Percentiles rank a stretch among this genome's conserved stretches.
phyloP scores from a whole-genome alignment of 2,113 vertebrate genomes.

The Clupea harengus region DNA sequence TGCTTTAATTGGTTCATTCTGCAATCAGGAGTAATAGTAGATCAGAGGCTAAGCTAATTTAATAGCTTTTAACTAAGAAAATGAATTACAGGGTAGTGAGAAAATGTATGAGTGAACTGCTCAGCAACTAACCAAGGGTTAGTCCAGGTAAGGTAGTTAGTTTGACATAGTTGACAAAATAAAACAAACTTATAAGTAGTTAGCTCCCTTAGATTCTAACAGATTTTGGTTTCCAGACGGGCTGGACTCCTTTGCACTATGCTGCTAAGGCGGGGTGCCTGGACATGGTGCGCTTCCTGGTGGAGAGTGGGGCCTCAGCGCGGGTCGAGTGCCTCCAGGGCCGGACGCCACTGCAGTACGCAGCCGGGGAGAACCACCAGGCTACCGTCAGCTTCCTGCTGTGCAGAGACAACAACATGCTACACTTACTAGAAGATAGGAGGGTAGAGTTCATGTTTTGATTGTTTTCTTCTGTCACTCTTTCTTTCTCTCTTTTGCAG shows the following conservation, averaged over 20 bases:
- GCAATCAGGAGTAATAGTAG: no score
- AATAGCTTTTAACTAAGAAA: no score
- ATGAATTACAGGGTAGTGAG: no score
- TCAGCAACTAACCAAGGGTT: no score
- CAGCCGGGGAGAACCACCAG: conserved; percentile 59
- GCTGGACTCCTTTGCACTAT: conserved; percentile 58
- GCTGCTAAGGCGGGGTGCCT: conserved; percentile 58
- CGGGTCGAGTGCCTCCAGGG: conserved; percentile 51
- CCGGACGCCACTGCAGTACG: conserved; percentile 56
- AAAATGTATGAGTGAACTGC: no score
- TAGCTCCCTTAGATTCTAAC: not conserved
- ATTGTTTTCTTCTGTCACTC: not conserved
- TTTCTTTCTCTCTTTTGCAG: not conserved
- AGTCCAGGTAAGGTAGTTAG: no score
- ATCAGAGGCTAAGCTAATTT: no score
- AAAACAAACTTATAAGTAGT: not conserved
- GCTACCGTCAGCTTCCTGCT: conserved; percentile 59
- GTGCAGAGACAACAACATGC: conserved; percentile 48
- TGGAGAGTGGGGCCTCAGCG: conserved; percentile 57
- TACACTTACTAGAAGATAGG: conserved; percentile 59
- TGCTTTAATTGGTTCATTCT: no score
- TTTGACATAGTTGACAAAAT: no score
- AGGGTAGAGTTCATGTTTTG: conserved; percentile 45
- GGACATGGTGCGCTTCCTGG: conserved; percentile 53
- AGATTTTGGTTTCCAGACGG: conserved; percentile 39